Conservation (phyloP, 2,113 vertebrate genomes). For the Electrona antarctica region DNA sequence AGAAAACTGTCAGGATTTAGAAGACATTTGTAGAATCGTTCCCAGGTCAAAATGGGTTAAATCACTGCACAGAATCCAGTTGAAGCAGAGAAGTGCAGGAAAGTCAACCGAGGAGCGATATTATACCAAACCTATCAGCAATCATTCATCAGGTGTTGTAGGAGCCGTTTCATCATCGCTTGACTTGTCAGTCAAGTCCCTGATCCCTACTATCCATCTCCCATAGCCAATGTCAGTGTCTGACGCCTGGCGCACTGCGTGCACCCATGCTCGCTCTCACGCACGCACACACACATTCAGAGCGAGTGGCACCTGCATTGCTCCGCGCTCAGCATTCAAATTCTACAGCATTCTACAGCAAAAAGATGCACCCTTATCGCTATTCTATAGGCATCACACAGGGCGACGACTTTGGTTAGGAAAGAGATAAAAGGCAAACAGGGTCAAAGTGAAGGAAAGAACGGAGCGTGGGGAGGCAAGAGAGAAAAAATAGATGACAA, state of each 20-base stretch:
- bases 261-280: background rate
- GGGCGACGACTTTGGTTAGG: constrained; percentile 29
- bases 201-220: constrained; percentile 56
- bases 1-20: no score
- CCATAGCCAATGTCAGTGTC: constrained; percentile 5
- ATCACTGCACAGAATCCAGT: no score
- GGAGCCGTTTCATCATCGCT: constrained; percentile 65
- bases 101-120: no score
- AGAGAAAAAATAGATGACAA: constrained; percentile 1
- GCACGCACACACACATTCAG: background rate
- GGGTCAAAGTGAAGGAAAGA: background rate
- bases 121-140: no score
- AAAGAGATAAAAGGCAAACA: constrained; percentile 19
- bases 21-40: no score
- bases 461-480: constrained; percentile 8
- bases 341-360: no score
- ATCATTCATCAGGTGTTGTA: constrained; percentile 38
- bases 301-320: constrained; percentile 20
- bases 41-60: no score
- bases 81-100: no score
- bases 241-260: background rate
- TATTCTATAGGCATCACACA: constrained; percentile 31
- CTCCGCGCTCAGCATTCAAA: constrained; percentile 60
- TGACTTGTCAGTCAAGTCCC: constrained; percentile 63
- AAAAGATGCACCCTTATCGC: constrained; percentile 44